Evolutionary conservation across 2,797 vertebrate genomes (phyloP).

Genomic region (Silurus lanzhouensis): DNA sequence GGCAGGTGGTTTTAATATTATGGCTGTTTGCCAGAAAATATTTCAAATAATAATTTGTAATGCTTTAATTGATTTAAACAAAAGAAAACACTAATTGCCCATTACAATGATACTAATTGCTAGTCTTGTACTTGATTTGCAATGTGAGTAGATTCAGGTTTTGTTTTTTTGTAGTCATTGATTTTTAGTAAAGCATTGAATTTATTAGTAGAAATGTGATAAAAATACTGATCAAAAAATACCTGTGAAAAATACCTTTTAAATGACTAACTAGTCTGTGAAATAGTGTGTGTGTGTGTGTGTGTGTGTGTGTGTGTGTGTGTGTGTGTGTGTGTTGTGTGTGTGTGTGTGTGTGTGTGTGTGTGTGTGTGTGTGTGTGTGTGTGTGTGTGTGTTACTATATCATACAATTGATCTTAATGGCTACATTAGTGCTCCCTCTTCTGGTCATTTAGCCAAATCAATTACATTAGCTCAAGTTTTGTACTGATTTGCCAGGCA

Average conservation of each 20-base stretch:
- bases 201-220: background rate
- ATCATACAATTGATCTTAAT: background rate
- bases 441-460: slow-evolving; percentile 32
- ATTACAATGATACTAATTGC: slow-evolving; percentile 1
- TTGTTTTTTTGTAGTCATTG: background rate
- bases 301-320: too few species aligned
- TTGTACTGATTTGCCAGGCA: background rate
- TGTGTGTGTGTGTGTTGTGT: too few species aligned
- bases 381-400: background rate
- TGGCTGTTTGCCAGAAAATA: background rate
- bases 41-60: background rate
- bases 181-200: background rate
- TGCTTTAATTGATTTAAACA: background rate
- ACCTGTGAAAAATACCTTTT: too few species aligned
- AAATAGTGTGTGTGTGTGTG: too few species aligned
- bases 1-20: background rate
- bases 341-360: background rate
- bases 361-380: too few species aligned
- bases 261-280: too few species aligned
- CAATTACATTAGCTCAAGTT: background rate
- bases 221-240: background rate
- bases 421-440: slow-evolving; percentile 37
- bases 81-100: background rate
- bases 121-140: background rate
- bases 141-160: background rate